Conservation (phyloP, 2,797 vertebrate species). For the Acanthis flammea region DNA sequence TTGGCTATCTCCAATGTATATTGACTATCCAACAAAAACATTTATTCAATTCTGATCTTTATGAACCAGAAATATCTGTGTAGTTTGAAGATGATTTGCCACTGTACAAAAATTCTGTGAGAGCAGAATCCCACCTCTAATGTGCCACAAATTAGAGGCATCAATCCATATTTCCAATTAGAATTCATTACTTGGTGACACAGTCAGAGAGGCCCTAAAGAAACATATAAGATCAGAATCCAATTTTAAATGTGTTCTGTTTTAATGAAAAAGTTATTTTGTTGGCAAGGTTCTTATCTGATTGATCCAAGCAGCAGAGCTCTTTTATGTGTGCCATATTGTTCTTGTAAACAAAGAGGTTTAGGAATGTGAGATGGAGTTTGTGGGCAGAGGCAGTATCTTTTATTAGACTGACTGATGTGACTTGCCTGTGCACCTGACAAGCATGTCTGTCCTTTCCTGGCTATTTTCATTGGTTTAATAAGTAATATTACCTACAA, state of each 20-base stretch:
- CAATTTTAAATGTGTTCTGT: neutral
- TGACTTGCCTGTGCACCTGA: neutral
- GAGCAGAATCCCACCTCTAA: neutral
- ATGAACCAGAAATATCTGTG: neutral
- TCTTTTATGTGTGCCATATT: neutral
- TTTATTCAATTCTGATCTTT: neutral
- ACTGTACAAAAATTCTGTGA: neutral
- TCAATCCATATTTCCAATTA: neutral
- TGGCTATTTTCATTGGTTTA: neutral
- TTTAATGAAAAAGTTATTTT: neutral
- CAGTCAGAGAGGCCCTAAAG: neutral
- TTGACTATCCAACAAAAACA: neutral
- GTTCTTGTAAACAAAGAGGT: neutral
- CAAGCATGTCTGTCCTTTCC: neutral
- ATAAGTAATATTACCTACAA: neutral
- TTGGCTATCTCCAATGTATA: neutral
- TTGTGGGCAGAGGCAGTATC: neutral
- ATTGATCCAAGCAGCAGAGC: neutral
- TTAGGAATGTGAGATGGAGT: neutral
- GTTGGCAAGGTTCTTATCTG: neutral
- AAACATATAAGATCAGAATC: neutral
- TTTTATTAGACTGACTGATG: neutral
- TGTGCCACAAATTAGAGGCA: neutral
- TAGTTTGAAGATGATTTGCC: neutral
- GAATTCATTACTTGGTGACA: neutral